Evolutionary conservation across 2,888 invertebrate species (phyloP).

Genomic region (Agapostemon virescens): DNA sequence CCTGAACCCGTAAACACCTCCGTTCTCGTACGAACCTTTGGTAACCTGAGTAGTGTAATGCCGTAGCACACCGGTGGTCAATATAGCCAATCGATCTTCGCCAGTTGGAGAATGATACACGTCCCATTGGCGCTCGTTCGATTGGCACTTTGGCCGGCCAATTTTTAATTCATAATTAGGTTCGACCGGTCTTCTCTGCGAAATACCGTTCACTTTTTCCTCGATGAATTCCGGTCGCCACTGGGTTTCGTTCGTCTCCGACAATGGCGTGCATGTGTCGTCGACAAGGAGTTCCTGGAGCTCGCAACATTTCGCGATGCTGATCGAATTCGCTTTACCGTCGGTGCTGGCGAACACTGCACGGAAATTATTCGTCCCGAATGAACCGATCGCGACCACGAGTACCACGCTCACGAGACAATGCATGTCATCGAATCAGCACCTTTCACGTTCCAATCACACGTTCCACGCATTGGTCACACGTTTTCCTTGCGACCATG

Average conservation of each 20-base stretch:
- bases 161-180: conserved; percentile 72
- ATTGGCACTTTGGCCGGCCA: conserved; percentile 73
- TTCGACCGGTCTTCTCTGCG: conserved; percentile 27
- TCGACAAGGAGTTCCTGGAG: conserved; percentile 87
- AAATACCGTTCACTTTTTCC: conserved; percentile 44
- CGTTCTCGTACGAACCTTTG: conserved; percentile 77
- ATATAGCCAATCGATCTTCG: conserved; percentile 80
- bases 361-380: conserved; percentile 39
- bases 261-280: conserved; percentile 84
- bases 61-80: conserved; percentile 87
- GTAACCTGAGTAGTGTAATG: conserved; percentile 84
- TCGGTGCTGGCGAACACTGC: conserved; percentile 36
- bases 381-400: conserved; percentile 36
- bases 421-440: conserved; percentile 60
- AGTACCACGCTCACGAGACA: conserved; percentile 48
- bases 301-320: conserved; percentile 91
- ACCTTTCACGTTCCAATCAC: conserved; percentile 29
- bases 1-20: conserved; percentile 66
- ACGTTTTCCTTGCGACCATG: not conserved
- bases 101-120: conserved; percentile 74
- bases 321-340: conserved; percentile 76
- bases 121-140: conserved; percentile 75
- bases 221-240: conserved; percentile 76
- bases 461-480: conserved; percentile 29
- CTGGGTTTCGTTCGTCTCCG: conserved; percentile 78